These are phyloP conservation scores for Cantharis rufa DNA, from an alignment of 2,888 invertebrate genomes.

Conservation along the genomic window DNA sequence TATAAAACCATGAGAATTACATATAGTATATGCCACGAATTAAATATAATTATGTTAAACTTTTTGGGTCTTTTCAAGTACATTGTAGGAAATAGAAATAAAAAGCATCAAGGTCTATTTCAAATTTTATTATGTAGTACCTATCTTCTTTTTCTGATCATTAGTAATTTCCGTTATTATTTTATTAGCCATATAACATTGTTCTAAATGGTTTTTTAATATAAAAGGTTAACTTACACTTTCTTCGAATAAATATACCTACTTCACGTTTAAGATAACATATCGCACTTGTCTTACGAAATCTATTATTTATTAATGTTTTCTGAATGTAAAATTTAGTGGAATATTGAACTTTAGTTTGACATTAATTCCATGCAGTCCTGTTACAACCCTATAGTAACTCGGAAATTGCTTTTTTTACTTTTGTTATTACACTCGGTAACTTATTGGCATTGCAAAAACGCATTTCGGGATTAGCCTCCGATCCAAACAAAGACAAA, in stretches of 20 bases:
- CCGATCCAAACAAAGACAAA: too few species aligned
- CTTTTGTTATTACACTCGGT: too few species aligned
- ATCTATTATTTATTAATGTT: neutral
- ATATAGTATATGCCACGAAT: constrained; percentile 8
- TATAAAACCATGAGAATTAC: constrained; percentile 17
- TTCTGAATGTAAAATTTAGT: neutral
- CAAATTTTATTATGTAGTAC: neutral
- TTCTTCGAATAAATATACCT: neutral
- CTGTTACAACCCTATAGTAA: neutral
- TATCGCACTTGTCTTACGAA: neutral
- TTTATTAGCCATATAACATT: neutral
- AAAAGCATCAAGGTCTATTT: neutral
- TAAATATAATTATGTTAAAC: constrained; percentile 16
- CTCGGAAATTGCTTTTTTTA: too few species aligned
- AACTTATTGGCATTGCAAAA: too few species aligned
- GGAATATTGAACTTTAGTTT: neutral
- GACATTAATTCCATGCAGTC: too few species aligned
- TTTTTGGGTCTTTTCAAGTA: constrained; percentile 18
- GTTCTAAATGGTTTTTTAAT: neutral
- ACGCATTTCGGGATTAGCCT: too few species aligned
- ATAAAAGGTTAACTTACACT: neutral
- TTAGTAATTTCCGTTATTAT: neutral
- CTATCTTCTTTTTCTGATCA: neutral
- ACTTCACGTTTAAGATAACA: neutral
- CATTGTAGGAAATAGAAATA: neutral